Evolutionary conservation across 2,797 vertebrate species (phyloP).

Genomic region (Buphagus erythrorhynchus): DNA sequence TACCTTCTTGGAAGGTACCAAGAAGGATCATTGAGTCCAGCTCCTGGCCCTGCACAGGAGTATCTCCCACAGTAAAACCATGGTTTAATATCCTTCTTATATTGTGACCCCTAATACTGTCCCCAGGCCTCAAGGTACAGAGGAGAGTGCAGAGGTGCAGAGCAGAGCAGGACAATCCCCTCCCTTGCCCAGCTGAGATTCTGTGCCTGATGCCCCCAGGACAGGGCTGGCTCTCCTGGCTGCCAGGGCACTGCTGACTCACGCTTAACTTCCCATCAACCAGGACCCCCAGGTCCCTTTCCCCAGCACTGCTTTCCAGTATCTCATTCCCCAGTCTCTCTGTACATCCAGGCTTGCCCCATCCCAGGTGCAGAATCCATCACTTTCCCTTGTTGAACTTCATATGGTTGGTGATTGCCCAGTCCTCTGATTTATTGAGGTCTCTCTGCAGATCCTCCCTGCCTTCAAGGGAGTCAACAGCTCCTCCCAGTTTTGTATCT

Average conservation of each 20-base stretch:
- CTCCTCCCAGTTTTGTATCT: background rate
- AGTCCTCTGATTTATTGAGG: rapidly evolving
- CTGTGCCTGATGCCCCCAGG: background rate
- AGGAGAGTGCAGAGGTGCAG: background rate
- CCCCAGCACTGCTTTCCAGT: rapidly evolving
- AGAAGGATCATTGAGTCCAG: background rate
- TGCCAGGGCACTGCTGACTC: background rate
- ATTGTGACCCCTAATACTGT: background rate
- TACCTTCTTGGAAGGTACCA: background rate
- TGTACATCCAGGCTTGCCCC: background rate
- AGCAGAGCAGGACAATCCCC: rapidly evolving
- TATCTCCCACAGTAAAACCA: background rate
- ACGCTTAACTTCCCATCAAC: rapidly evolving
- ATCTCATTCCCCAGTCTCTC: background rate
- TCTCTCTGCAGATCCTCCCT: background rate
- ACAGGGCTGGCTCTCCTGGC: rapidly evolving
- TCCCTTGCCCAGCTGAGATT: rapidly evolving
- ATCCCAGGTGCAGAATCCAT: rapidly evolving
- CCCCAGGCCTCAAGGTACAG: background rate
- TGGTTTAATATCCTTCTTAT: background rate
- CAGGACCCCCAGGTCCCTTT: background rate
- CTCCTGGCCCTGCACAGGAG: background rate
- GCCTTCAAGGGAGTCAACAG: rapidly evolving
- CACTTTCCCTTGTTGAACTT: rapidly evolving
- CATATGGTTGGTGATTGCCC: background rate